Evolutionary conservation across 2,888 invertebrate species (phyloP), one percentile per base, ranked within the genome.

Genomic region (Pollenia labialis): DNA sequence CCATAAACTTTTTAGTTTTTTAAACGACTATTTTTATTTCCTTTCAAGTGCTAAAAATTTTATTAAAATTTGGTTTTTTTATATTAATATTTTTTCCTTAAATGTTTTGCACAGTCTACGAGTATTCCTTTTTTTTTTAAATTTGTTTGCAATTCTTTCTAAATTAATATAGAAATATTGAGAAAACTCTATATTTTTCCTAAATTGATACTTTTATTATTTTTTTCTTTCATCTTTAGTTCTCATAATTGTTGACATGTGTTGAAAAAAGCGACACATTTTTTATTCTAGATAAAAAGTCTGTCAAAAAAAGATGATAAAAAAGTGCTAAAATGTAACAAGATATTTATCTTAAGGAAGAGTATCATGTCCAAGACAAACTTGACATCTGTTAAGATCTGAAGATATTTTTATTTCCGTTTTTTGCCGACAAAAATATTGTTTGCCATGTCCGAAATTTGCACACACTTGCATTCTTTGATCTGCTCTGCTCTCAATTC

Each of bases 331-430:
- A 85, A 83, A 83, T 75, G 86, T 75, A 86, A 86, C 62, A 58
- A 75, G 86, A 86, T 86, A 79, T 79, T 60, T 50, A 82, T 79
- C 74, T 82, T 68, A 62, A 69, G 75, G 79, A 64, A 54, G 77
- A 66, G 83, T 86, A 86, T 86, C 82, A 80, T 85, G 64, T 75
- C 58, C n/a, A 60, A 81, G 71, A 62, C 44, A 68, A 46, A 81
- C 48, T 40, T 60, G 83, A 88, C 88, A 88, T 88, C 87, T 88
- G 88, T 80, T 87, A 14, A 72, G 81, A 85, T 88, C 82, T 82
- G 44, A 68, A 85, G 85, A 87, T 76, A 82, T 83, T 64, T 86
- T 81, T 85, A 68, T 85, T 85, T 87, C 80, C 76, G 85, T 81
- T 79, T 75, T 56, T 84, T 81, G n/a, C 50, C 56, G 56, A 74